Evolutionary conservation across 2,113 vertebrate genomes (phyloP).

Genomic region (Falco punctatus): DNA sequence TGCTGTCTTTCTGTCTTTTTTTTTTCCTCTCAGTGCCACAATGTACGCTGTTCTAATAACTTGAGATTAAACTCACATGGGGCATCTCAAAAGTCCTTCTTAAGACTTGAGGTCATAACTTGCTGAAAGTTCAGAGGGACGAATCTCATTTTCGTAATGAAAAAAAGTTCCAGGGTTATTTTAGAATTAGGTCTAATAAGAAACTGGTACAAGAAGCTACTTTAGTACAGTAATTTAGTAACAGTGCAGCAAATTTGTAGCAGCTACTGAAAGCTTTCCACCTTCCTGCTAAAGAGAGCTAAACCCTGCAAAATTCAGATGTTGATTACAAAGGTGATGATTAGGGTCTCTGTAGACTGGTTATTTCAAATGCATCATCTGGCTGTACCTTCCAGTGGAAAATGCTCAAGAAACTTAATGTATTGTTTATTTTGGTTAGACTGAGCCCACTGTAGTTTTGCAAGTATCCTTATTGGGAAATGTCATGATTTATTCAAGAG

Average conservation of each 20-base stretch:
- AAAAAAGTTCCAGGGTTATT: constrained; percentile 57
- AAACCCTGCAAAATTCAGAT: background rate
- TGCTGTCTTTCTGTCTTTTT: background rate
- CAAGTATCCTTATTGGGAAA: background rate
- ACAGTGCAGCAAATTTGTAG: background rate
- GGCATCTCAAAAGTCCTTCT: constrained; percentile 46
- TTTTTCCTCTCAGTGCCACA: background rate
- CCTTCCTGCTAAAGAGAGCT: background rate
- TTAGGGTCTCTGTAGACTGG: background rate
- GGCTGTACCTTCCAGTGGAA: background rate
- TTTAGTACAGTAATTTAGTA: constrained; percentile 20
- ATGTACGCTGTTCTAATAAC: constrained; percentile 25
- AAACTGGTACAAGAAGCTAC: constrained; percentile 68
- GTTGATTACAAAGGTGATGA: background rate
- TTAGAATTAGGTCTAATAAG: constrained; percentile 67
- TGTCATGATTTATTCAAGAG: background rate
- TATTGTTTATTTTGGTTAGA: background rate
- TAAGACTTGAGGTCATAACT: constrained; percentile 60
- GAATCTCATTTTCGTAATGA: constrained; percentile 52
- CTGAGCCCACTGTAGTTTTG: background rate
- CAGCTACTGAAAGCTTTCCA: constrained; percentile 1
- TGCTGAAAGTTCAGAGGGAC: constrained; percentile 52
- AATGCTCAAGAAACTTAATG: background rate
- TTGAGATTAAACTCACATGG: constrained; percentile 35
- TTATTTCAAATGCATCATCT: background rate